Percentiles rank a stretch among this genome's conserved stretches.
These are phyloP conservation scores for Callinectes sapidus DNA, from an alignment of 2,888 invertebrate genomes.

Conservation along the genomic window DNA sequence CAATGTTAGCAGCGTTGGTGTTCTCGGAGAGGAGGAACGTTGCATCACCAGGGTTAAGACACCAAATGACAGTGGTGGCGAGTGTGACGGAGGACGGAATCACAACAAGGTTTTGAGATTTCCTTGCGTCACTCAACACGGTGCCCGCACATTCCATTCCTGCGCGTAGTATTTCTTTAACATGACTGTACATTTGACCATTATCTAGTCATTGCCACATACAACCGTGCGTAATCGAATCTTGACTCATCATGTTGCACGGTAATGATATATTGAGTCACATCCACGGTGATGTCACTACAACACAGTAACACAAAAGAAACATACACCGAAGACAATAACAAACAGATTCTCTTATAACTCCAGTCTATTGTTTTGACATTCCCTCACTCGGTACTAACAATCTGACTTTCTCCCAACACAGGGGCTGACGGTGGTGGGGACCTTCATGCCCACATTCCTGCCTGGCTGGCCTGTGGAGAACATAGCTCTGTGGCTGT, in stretches of 20 bases:
- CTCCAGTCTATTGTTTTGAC: not conserved
- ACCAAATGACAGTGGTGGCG: not conserved
- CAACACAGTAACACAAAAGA: not conserved
- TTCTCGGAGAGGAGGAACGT: not conserved
- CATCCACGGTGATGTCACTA: not conserved
- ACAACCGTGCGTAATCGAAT: not conserved
- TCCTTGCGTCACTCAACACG: not conserved
- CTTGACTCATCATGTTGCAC: not conserved
- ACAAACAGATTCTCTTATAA: not conserved
- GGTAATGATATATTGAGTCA: not conserved
- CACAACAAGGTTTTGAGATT: not conserved
- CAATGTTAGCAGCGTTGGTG: not conserved
- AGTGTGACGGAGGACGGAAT: not conserved
- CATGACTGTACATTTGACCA: not conserved
- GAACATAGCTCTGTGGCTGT: conserved; percentile 79
- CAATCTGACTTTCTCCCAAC: not conserved
- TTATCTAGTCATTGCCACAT: not conserved
- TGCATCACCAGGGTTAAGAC: not conserved
- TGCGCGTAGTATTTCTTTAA: not conserved
- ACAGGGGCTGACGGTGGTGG: conserved; percentile 75
- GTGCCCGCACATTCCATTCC: not conserved
- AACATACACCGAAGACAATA: not conserved
- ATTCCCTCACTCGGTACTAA: not conserved
- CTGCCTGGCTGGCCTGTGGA: conserved; percentile 78
- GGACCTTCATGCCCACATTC: conserved; percentile 78